Evolutionary conservation across 2,797 vertebrate genomes (phyloP).

Genomic region (Gobionotothen gibberifrons): DNA sequence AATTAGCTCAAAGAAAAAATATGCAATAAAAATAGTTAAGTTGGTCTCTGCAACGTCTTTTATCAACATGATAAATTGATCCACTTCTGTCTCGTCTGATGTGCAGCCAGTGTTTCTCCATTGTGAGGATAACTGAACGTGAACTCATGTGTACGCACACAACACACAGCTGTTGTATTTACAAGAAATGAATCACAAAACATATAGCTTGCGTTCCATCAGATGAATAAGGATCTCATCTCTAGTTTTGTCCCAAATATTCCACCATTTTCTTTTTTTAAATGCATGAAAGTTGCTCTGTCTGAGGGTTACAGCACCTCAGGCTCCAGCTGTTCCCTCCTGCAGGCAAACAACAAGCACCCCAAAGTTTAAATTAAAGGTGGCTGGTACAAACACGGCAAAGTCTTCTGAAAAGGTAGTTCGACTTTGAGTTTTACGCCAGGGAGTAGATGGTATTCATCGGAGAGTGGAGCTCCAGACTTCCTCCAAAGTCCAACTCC

Average conservation of each 20-base stretch:
- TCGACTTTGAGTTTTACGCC: conserved; percentile 79
- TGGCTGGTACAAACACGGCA: conserved; percentile 6
- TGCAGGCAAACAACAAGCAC: conserved; percentile 13
- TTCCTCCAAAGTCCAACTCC: conserved; percentile 91
- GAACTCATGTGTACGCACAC: neutral
- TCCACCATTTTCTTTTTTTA: conserved; percentile 20
- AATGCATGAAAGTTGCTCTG: conserved; percentile 16
- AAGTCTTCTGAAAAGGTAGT: conserved; percentile 18
- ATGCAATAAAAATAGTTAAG: conserved; percentile 20
- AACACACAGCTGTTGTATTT: conserved; percentile 38
- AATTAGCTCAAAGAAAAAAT: conserved; percentile 40
- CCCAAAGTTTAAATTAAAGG: conserved; percentile 1
- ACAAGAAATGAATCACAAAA: conserved; percentile 47
- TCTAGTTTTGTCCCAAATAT: conserved; percentile 29
- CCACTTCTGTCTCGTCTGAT: conserved; percentile 42
- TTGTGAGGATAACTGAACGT: conserved; percentile 41
- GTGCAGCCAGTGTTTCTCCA: conserved; percentile 36
- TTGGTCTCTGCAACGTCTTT: conserved; percentile 54
- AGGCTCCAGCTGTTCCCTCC: conserved; percentile 20
- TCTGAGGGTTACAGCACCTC: conserved; percentile 28
- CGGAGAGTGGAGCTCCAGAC: conserved; percentile 92
- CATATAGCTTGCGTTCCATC: conserved; percentile 27
- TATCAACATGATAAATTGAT: conserved; percentile 82
- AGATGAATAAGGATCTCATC: conserved; percentile 24
- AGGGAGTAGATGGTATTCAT: conserved; percentile 95